These are phyloP conservation scores for Mugil cephalus DNA, from an alignment of 2,113 vertebrate species.

Conservation along the genomic window DNA sequence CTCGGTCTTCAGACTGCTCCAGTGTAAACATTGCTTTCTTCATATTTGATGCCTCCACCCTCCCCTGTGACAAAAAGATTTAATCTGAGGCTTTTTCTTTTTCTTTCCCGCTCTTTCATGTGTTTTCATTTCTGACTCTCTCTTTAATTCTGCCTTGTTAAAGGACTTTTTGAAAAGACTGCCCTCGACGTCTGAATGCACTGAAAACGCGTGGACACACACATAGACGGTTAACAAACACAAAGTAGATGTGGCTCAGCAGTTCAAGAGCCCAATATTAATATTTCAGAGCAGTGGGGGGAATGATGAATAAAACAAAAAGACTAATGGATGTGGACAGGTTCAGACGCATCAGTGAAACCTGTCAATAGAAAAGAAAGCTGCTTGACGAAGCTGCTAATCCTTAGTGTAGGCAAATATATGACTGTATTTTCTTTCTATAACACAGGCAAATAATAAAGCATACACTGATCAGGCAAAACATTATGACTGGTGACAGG, in stretches of 20 bases:
- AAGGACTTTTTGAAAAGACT: slow-evolving; percentile 15
- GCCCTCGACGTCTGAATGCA: not conserved
- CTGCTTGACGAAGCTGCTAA: not conserved
- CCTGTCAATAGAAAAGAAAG: not conserved
- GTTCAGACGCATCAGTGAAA: slow-evolving; percentile 43
- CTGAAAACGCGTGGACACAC: not conserved
- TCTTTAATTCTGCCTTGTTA: slow-evolving; percentile 30
- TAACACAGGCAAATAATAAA: not conserved
- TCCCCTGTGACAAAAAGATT: slow-evolving; percentile 77
- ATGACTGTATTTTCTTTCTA: not conserved
- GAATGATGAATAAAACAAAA: slow-evolving; percentile 73
- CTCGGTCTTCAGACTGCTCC: slow-evolving; percentile 21
- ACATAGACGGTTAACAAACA: slow-evolving; percentile 50
- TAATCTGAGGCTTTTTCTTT: slow-evolving; percentile 64
- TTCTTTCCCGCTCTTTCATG: slow-evolving; percentile 15
- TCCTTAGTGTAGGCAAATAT: too few species aligned
- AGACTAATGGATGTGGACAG: slow-evolving; percentile 55
- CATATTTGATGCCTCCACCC: slow-evolving; percentile 85
- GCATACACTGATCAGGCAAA: not conserved
- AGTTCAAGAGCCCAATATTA: slow-evolving; percentile 72
- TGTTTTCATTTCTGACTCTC: slow-evolving; percentile 66
- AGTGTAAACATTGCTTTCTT: slow-evolving; percentile 75
- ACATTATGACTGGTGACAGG: too few species aligned
- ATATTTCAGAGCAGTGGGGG: slow-evolving; percentile 77
- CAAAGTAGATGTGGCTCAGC: slow-evolving; percentile 20